Percentiles rank a stretch among this genome's conserved stretches.
These are phyloP conservation scores for Apolygus lucorum DNA, from an alignment of 1,140 invertebrate genomes.

Conservation along the genomic window DNA sequence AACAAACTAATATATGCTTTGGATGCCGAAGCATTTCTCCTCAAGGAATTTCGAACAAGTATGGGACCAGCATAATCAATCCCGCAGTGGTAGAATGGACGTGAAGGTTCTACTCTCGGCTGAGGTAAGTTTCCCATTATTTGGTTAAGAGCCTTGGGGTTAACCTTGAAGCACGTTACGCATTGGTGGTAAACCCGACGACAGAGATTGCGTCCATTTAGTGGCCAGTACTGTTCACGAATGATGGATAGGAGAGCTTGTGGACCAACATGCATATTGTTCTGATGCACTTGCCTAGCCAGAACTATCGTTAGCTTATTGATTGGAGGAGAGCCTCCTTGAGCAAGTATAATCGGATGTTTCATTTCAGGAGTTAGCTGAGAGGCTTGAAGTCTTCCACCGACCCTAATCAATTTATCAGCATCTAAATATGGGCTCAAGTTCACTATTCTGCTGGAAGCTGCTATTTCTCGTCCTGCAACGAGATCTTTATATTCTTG, in stretches of 20 bases:
- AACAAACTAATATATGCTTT: conserved; percentile 16
- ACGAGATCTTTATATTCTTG: no score
- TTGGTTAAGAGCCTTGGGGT: not conserved
- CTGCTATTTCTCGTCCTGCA: no score
- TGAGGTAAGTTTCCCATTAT: conserved; percentile 30
- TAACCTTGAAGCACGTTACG: conserved; percentile 8
- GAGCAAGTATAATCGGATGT: no score
- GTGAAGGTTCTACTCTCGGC: conserved; percentile 9
- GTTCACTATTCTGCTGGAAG: no score
- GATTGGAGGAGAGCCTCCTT: no score
- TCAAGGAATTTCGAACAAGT: conserved; percentile 26
- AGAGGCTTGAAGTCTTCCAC: no score
- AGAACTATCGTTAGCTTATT: no score
- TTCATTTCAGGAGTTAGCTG: no score
- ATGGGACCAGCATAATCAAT: conserved; percentile 37
- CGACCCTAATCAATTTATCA: no score
- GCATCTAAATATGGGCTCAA: no score
- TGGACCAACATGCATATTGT: not conserved
- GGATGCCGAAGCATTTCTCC: not conserved
- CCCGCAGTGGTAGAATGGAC: conserved; percentile 28
- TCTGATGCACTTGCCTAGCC: no score
- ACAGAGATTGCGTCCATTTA: not conserved
- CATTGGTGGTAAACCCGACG: conserved; percentile 15
- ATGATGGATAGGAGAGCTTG: not conserved
- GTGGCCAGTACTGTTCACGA: not conserved